phyloP scores from a whole-genome alignment of 2,113 vertebrate species.

The Thunnus thynnus region DNA sequence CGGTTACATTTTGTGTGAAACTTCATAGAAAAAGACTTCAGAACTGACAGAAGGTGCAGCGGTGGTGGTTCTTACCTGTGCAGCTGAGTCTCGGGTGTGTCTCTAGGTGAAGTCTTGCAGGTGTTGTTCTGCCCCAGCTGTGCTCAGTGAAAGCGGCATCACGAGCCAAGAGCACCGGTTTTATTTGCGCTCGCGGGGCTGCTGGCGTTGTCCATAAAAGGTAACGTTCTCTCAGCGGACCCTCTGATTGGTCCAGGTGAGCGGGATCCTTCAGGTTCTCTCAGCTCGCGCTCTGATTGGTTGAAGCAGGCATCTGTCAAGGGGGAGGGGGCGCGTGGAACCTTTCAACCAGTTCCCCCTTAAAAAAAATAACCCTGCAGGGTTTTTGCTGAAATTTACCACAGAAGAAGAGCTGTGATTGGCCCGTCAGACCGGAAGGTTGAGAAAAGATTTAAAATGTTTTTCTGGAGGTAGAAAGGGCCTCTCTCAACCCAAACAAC shows the following conservation, averaged over 20 bases:
- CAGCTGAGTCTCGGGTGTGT: slow-evolving; percentile 48
- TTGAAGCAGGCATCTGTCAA: slow-evolving; percentile 17
- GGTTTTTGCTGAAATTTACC: neutral
- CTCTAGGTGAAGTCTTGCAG: neutral
- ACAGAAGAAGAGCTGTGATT: slow-evolving; percentile 6
- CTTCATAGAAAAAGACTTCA: too few species aligned
- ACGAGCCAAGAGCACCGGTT: neutral
- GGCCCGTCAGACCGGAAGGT: neutral
- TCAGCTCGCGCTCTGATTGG: slow-evolving; percentile 26
- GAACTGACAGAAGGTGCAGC: neutral
- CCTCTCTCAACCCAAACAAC: too few species aligned
- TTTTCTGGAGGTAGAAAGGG: too few species aligned
- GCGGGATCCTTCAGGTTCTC: neutral
- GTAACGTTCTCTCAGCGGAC: neutral
- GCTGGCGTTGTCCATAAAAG: slow-evolving; percentile 48
- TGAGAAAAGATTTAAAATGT: neutral
- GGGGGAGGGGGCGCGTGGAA: neutral
- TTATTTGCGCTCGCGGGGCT: slow-evolving; percentile 21
- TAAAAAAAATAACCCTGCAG: fast-evolving
- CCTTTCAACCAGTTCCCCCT: too few species aligned
- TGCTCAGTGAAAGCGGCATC: slow-evolving; percentile 15
- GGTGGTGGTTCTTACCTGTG: slow-evolving; percentile 46
- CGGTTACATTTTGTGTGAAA: too few species aligned
- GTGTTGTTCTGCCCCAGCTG: slow-evolving; percentile 14
- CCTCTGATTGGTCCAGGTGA: slow-evolving; percentile 51